Base-by-base conservation (phyloP, 2,113 vertebrate species). In the Tragulus kanchil region DNA sequence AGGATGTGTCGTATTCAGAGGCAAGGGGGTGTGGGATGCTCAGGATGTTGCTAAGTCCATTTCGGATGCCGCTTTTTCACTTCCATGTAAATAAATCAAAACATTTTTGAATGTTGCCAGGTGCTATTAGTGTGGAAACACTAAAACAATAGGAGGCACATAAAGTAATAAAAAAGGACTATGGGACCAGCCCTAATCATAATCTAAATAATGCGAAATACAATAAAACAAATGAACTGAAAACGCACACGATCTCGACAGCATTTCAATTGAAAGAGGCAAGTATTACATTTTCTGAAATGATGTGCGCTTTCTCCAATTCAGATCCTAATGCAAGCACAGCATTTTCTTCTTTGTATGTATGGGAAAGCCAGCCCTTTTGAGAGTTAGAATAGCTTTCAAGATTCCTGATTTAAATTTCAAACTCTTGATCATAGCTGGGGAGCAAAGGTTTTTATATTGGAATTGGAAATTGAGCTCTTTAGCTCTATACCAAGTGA, bases 331-430 rank as follows among this genome's bases (percentile, higher is more conserved):
- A 96, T 85, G 97, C 97, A 98, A 98, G 96, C 97, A 71, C 97
- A 97, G 98, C 98, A 94, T 98, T 98, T 98, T 98, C 97, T 98
- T 98, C 97, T 98, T 98, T 98, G 98, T 98, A 90, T 96, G 98
- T 95, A 97, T 98, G 98, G 98, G 98, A 99, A 98, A 98, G 94
- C 86, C 82, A 97, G 93, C 86, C 97, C 98, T 98, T 98, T 98
- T 98, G 97, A 98, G 98, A 98, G 95, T 98, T 96, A 98, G 97
- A 98, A 98, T 96, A 98, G 98, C 98, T 98, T 98, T 98, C 82
- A 98, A 98, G 98, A 98, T 92, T 98, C 98, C 98, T 98, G 98
- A 99, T 99, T 98, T 99, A 99, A 99, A 99, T 98, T 99, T 98
- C 98, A 98, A 98, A 98, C 98, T 98, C 98, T 98, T 98, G 98